A percentile compares a stretch with the other conserved stretches of the same genome.
Evolutionary conservation across 2,797 vertebrate genomes (phyloP).

Genomic region (Sebastes trivittatus): DNA sequence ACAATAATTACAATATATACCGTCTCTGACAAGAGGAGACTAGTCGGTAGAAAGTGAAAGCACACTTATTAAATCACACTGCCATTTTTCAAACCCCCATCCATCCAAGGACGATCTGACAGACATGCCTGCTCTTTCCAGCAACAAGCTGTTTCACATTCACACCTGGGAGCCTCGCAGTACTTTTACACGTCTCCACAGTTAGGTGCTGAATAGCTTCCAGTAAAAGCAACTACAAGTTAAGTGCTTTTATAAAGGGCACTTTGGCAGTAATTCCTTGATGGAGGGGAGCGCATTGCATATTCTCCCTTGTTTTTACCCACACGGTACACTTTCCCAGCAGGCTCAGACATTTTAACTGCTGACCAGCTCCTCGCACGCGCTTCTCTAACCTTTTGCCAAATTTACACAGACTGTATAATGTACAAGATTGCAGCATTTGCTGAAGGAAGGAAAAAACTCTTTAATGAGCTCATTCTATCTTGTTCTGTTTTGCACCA

Average conservation of each 20-base stretch:
- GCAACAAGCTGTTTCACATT: slow-evolving; percentile 25
- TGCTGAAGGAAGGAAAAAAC: slow-evolving; percentile 21
- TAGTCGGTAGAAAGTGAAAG: neutral
- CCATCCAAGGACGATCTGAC: neutral
- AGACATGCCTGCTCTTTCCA: slow-evolving; percentile 19
- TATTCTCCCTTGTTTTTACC: slow-evolving; percentile 13
- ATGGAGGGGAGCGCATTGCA: slow-evolving; percentile 19
- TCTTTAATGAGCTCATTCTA: slow-evolving; percentile 21
- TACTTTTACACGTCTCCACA: neutral
- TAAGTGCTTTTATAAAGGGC: slow-evolving; percentile 41
- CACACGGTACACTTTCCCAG: slow-evolving; percentile 3
- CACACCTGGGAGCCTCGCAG: slow-evolving; percentile 16
- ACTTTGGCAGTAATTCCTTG: slow-evolving; percentile 40
- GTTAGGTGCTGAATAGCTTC: neutral
- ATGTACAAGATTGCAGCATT: slow-evolving; percentile 2
- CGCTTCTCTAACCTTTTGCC: slow-evolving; percentile 19
- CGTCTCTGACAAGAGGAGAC: neutral
- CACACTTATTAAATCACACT: neutral
- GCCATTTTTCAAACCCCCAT: slow-evolving; percentile 16
- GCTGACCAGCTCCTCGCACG: slow-evolving; percentile 30
- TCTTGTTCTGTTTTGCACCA: slow-evolving; percentile 9
- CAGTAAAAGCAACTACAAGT: slow-evolving; percentile 15
- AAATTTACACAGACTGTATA: slow-evolving; percentile 20
- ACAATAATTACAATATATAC: neutral
- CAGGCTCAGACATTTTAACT: slow-evolving; percentile 32